These are phyloP conservation scores for Azemiops feae DNA, from an alignment of 2,113 vertebrate species.

Conservation along the genomic window DNA sequence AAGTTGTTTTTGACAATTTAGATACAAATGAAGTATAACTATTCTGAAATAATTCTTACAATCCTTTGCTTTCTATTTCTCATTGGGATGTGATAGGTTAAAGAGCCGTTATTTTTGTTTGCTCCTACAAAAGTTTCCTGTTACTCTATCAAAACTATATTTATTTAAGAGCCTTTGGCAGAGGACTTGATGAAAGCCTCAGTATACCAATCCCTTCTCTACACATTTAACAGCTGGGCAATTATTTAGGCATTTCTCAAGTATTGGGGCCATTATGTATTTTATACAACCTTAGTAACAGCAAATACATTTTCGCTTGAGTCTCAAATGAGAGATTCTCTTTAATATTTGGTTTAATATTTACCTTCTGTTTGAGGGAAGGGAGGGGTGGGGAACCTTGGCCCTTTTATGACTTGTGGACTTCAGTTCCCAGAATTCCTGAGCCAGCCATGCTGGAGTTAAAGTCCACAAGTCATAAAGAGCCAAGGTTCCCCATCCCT, in stretches of 20 bases:
- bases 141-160: background rate
- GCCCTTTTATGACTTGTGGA: background rate
- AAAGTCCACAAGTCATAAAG: background rate
- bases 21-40: background rate
- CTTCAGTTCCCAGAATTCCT: background rate
- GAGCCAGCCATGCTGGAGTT: background rate
- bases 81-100: background rate
- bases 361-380: background rate
- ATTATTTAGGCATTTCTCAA: slow-evolving; percentile 1
- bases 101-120: background rate
- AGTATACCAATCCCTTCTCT: background rate
- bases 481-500: background rate
- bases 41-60: background rate
- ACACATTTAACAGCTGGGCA: background rate
- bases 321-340: background rate
- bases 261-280: background rate
- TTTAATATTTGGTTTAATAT: slow-evolving; percentile 1
- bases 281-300: background rate
- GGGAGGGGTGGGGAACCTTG: background rate
- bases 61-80: background rate
- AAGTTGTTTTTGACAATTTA: background rate
- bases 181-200: background rate
- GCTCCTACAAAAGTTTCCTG: background rate
- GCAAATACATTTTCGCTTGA: background rate
- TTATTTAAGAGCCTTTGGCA: background rate